Evolutionary conservation across 2,113 vertebrate genomes (phyloP).

Genomic region (Himantopus leucocephalus): DNA sequence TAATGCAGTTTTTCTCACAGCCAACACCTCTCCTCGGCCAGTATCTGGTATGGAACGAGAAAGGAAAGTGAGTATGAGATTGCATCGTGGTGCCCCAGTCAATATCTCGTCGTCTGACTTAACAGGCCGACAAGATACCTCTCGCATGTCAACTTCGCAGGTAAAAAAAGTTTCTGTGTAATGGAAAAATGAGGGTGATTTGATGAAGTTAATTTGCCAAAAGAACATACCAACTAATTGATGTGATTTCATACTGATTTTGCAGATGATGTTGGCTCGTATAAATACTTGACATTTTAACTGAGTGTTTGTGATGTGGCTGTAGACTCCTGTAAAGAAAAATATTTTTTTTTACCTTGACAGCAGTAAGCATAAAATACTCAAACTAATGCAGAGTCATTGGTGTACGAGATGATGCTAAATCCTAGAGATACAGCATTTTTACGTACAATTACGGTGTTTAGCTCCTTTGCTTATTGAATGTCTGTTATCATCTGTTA

Average conservation of each 20-base stretch:
- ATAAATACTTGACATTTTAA: neutral
- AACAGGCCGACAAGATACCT: conserved; percentile 92
- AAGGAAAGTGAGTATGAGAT: conserved; percentile 94
- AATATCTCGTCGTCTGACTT: conserved; percentile 93
- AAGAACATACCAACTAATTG: neutral
- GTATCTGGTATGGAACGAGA: conserved; percentile 90
- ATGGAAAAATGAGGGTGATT: neutral
- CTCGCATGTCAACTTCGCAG: conserved; percentile 97
- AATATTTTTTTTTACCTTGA: neutral
- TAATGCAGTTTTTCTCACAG: conserved; percentile 55
- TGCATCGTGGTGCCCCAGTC: conserved; percentile 91
- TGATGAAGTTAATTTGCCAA: neutral
- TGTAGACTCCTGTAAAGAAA: neutral
- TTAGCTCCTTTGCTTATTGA: neutral
- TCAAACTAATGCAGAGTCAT: neutral
- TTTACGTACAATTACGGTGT: neutral
- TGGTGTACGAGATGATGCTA: neutral
- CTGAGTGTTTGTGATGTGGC: neutral
- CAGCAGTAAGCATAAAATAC: neutral
- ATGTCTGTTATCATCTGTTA: neutral
- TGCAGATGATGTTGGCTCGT: neutral
- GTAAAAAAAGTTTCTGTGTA: conserved; percentile 65
- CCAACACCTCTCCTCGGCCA: conserved; percentile 88
- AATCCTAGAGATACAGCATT: neutral
- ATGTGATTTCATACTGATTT: neutral